Conservation (phyloP, 2,888 invertebrate genomes). For the Luperina nickerlii region DNA sequence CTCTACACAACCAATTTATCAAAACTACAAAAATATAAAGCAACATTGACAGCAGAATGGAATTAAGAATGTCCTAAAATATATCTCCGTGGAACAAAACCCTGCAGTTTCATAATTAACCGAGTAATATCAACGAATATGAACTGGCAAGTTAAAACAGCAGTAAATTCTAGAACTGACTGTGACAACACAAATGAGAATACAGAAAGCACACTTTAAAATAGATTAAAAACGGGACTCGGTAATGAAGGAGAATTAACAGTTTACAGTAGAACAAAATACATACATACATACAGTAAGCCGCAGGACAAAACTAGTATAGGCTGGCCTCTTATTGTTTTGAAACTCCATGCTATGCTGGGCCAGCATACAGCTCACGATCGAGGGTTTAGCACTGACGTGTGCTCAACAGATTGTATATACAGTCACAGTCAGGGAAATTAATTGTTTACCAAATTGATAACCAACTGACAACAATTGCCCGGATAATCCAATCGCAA, state of each 20-base stretch:
- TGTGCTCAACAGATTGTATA: background rate
- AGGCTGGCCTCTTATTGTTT: background rate
- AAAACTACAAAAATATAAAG: background rate
- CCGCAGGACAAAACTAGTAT: background rate
- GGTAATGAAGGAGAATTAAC: background rate
- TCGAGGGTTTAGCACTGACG: too few species aligned
- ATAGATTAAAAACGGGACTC: background rate
- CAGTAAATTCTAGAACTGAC: slow-evolving; percentile 45
- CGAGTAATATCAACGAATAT: slow-evolving; percentile 50
- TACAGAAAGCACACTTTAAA: slow-evolving; percentile 32
- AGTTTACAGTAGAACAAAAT: background rate
- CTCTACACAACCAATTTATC: background rate
- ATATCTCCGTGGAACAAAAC: slow-evolving; percentile 16
- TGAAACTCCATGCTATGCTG: background rate
- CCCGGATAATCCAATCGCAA: background rate
- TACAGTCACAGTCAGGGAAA: background rate
- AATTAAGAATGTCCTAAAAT: slow-evolving; percentile 16
- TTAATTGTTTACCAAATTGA: too few species aligned
- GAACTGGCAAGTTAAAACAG: slow-evolving; percentile 49
- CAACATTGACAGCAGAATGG: background rate
- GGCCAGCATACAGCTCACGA: background rate
- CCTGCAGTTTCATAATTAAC: slow-evolving; percentile 55
- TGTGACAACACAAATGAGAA: background rate
- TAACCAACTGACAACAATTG: too few species aligned
- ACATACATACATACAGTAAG: background rate